Evolutionary conservation across 1,140 invertebrate species (phyloP).

Genomic region (Pseudomyrmex pallidus): DNA sequence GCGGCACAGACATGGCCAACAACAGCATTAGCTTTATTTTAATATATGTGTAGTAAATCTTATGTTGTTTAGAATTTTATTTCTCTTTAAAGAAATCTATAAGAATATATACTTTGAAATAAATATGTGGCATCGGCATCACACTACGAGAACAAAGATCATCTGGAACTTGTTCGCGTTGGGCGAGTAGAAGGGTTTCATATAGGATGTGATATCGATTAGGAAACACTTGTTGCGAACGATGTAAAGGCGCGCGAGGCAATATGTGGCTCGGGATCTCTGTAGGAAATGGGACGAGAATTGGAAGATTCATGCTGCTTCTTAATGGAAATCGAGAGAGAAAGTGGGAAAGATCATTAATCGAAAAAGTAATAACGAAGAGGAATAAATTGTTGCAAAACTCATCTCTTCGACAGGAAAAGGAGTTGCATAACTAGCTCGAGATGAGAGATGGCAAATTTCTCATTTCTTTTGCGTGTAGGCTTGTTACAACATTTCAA

Average conservation of each 20-base stretch:
- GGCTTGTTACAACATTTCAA: too few species aligned
- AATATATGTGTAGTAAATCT: too few species aligned
- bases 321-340: slow-evolving; percentile 1
- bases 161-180: slow-evolving; percentile 8
- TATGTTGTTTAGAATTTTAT: neutral
- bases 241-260: slow-evolving; percentile 1
- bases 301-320: slow-evolving; percentile 13
- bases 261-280: neutral
- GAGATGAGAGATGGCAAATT: neutral
- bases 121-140: too few species aligned
- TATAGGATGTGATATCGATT: slow-evolving; percentile 42
- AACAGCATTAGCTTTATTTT: too few species aligned
- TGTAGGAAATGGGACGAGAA: neutral
- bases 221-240: slow-evolving; percentile 42
- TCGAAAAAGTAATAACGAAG: neutral
- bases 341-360: slow-evolving; percentile 15
- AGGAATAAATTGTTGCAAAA: slow-evolving; percentile 9
- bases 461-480: neutral
- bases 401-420: neutral
- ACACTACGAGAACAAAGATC: neutral
- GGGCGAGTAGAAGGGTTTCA: neutral
- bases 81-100: neutral
- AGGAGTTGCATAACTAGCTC: neutral
- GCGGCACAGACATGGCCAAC: slow-evolving; percentile 12
- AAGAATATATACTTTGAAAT: too few species aligned